phyloP scores from a whole-genome alignment of 2,888 invertebrate genomes.

The Meghimatium bilineatum region DNA sequence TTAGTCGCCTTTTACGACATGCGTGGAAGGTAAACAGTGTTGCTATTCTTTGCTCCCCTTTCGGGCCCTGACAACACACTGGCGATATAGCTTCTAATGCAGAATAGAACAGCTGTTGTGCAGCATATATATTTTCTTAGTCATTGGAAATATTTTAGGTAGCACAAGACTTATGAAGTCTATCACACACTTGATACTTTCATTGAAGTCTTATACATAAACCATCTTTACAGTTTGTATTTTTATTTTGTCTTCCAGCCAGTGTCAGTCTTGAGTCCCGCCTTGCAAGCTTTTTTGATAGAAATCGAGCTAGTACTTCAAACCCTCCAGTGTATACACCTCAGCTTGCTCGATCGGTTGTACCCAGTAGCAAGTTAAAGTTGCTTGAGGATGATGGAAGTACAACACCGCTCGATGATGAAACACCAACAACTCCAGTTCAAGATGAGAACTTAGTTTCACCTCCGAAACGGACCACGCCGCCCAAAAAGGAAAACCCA shows the following conservation, averaged over 20 bases:
- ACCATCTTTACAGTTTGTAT: background rate
- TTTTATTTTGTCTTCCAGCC: background rate
- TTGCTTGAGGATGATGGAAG: conserved; percentile 51
- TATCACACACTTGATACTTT: no score
- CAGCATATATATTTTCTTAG: background rate
- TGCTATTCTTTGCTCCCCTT: no score
- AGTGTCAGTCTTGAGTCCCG: conserved; percentile 50
- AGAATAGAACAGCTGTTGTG: no score
- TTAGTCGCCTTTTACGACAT: no score
- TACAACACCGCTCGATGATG: conserved; percentile 56
- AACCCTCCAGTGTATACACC: conserved; percentile 48
- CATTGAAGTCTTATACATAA: no score
- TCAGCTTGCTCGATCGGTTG: conserved; percentile 41
- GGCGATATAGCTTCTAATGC: no score
- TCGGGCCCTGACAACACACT: no score
- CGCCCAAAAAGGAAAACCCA: conserved; percentile 61
- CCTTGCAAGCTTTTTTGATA: conserved; percentile 52
- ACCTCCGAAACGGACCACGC: conserved; percentile 43
- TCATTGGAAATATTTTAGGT: background rate
- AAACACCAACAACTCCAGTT: conserved; percentile 67
- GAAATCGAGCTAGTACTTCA: conserved; percentile 29
- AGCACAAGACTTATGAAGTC: no score
- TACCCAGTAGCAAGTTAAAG: conserved; percentile 44
- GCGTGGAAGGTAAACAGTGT: no score
- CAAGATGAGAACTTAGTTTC: conserved; percentile 63